phyloP scores from a whole-genome alignment of 2,888 invertebrate species.

The Platycnemis pennipes region DNA sequence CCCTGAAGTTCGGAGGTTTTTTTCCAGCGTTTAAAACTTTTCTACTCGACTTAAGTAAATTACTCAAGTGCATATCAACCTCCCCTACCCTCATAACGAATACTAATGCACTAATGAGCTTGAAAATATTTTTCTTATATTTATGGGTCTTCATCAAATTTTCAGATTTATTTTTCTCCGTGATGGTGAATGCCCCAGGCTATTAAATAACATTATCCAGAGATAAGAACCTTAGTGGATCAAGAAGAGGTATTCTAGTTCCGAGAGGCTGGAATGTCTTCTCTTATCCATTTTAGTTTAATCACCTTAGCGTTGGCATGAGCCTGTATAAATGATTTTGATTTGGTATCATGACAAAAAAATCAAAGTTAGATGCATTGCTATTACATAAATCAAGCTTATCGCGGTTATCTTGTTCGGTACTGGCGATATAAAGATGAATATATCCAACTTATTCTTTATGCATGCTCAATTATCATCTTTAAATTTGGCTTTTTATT shows the following conservation, averaged over 20 bases:
- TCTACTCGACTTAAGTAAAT: slow-evolving; percentile 25
- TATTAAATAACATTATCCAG: neutral
- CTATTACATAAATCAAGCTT: too few relatives aligned
- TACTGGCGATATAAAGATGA: too few relatives aligned
- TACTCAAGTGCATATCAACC: slow-evolving; percentile 8
- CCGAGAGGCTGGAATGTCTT: neutral
- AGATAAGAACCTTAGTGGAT: neutral
- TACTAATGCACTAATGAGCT: slow-evolving; percentile 16
- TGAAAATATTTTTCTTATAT: neutral
- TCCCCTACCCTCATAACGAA: neutral
- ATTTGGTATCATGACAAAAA: too few relatives aligned
- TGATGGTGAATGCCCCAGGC: neutral
- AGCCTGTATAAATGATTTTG: too few relatives aligned
- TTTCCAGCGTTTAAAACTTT: neutral
- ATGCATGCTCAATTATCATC: too few relatives aligned
- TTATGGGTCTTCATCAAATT: neutral
- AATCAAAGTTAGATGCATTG: too few relatives aligned
- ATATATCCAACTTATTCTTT: too few relatives aligned
- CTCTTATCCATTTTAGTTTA: neutral
- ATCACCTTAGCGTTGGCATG: too few relatives aligned
- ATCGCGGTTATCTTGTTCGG: too few relatives aligned
- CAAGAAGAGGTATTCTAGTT: neutral
- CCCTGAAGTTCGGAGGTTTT: neutral
- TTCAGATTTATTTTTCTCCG: neutral
- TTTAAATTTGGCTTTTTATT: too few relatives aligned